Percentiles rank a stretch among this genome's conserved stretches.
phyloP scores from a whole-genome alignment of 2,113 vertebrate species.

The Elephas maximus region DNA sequence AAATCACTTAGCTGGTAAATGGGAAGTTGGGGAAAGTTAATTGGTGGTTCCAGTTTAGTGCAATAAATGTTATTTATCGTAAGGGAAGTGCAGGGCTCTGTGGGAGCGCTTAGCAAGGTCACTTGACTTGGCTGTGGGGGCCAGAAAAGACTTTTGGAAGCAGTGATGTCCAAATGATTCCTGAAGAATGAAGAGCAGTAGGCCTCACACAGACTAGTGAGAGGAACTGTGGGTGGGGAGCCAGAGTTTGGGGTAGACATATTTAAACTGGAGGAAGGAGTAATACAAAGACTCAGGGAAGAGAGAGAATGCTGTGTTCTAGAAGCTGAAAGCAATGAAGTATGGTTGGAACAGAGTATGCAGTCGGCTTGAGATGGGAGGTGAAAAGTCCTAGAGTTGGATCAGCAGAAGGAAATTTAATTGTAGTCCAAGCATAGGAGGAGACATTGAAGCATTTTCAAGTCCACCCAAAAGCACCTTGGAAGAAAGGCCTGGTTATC shows the following conservation, averaged over 20 bases:
- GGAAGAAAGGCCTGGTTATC: no score
- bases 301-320: neutral
- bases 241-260: neutral
- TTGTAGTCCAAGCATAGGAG: neutral
- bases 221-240: neutral
- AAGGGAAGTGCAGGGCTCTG: slow-evolving; percentile 9
- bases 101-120: neutral
- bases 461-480: no score
- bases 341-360: no score
- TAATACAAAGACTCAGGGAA: neutral
- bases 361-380: neutral
- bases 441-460: neutral
- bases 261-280: neutral
- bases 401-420: neutral
- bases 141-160: neutral
- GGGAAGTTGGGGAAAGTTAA: neutral
- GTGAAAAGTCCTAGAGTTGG: no score
- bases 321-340: neutral
- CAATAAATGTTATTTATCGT: neutral
- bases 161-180: neutral
- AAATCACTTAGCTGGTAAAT: neutral
- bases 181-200: neutral
- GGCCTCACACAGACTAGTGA: neutral
- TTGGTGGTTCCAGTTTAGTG: slow-evolving; percentile 2
- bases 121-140: neutral